Percentiles rank a stretch among this genome's conserved stretches.
phyloP scores from a whole-genome alignment of 2,113 vertebrate species.

The Plectropomus leopardus region DNA sequence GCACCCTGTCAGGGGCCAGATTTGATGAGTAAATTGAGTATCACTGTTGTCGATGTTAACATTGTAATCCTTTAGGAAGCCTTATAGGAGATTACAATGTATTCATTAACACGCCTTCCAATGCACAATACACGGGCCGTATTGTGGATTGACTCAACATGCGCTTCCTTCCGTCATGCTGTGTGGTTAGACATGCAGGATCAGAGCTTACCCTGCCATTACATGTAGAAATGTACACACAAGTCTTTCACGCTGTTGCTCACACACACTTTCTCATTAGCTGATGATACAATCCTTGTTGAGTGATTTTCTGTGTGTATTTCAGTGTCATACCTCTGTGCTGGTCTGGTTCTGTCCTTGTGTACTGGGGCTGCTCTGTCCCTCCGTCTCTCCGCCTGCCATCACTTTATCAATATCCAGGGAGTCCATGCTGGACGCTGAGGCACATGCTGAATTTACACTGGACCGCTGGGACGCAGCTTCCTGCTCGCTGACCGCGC shows the following conservation, averaged over 20 bases:
- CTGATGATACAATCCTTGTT: neutral
- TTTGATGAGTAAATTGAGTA: too few relatives aligned
- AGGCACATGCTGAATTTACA: constrained; percentile 89
- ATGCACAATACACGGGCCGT: constrained; percentile 16
- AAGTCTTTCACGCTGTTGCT: neutral
- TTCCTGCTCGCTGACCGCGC: constrained; percentile 93
- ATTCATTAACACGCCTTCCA: neutral
- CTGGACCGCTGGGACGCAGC: constrained; percentile 92
- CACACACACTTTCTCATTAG: constrained; percentile 15
- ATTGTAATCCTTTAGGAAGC: constrained; percentile 39
- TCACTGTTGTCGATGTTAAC: constrained; percentile 15
- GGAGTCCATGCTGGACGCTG: constrained; percentile 97
- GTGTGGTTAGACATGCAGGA: constrained; percentile 59
- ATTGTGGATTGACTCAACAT: constrained; percentile 28
- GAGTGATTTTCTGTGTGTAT: neutral
- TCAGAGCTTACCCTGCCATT: constrained; percentile 12
- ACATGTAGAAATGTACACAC: constrained; percentile 10
- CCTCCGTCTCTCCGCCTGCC: constrained; percentile 48
- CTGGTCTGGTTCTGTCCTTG: constrained; percentile 85
- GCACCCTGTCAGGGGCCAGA: too few relatives aligned
- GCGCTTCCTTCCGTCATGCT: constrained; percentile 45
- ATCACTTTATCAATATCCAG: constrained; percentile 94
- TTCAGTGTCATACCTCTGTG: constrained; percentile 89
- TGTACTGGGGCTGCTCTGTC: constrained; percentile 30
- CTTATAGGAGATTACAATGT: constrained; percentile 43